Percentiles rank a stretch among this genome's conserved stretches.
These are phyloP conservation scores for Tapirus terrestris DNA, from an alignment of 2,113 vertebrate genomes.

Conservation along the genomic window DNA sequence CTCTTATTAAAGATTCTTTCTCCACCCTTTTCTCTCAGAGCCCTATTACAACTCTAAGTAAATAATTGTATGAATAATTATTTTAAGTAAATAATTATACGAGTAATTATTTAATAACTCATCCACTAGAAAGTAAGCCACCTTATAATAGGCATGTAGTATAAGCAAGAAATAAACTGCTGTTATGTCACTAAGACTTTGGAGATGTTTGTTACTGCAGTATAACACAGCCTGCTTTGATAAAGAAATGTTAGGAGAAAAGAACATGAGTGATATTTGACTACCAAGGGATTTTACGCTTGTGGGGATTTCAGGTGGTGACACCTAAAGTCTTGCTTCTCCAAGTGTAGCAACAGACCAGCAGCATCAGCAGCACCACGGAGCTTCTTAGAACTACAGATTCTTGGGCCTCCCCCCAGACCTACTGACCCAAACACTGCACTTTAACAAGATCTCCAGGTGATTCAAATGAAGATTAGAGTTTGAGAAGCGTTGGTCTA, in stretches of 20 bases:
- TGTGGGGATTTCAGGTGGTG: neutral
- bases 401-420: neutral
- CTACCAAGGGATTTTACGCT: neutral
- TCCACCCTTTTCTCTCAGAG: neutral
- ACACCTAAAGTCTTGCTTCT: neutral
- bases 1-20: neutral
- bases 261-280: neutral
- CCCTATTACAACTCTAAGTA: neutral
- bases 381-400: neutral
- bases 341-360: neutral
- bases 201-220: neutral
- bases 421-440: neutral
- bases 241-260: neutral
- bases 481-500: neutral
- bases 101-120: slow-evolving; percentile 10
- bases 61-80: neutral
- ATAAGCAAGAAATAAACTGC: neutral
- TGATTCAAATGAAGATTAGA: neutral
- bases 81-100: neutral
- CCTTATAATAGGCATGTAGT: neutral
- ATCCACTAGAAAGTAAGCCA: neutral
- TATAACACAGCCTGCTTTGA: neutral
- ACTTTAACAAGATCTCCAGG: neutral
- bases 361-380: too few species aligned
- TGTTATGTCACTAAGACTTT: neutral